A percentile compares a stretch with the other conserved stretches of the same genome.
Conservation (phyloP, 64 coral and sea anemone species). For the Stylophora pistillata region DNA sequence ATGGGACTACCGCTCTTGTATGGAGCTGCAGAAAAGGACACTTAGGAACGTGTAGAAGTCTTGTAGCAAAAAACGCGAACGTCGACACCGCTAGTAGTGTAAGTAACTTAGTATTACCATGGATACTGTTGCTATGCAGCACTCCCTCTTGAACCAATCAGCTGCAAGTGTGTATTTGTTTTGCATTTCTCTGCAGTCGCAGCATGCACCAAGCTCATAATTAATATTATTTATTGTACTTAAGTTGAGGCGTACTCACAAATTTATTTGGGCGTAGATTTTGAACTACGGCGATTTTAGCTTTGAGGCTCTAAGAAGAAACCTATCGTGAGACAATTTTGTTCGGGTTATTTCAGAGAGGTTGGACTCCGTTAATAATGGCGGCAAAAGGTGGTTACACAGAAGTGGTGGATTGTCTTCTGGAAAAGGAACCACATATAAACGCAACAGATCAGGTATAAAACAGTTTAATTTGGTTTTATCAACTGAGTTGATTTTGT, state of each 20-base stretch:
- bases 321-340: neutral
- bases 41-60: conserved; percentile 63
- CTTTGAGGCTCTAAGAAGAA: no score
- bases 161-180: neutral
- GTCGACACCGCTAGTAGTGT: conserved; percentile 87
- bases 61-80: conserved; percentile 80
- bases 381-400: conserved; percentile 89
- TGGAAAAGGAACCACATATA: conserved; percentile 75
- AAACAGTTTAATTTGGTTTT: neutral
- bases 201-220: no score
- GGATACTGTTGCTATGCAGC: neutral
- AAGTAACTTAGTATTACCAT: conserved; percentile 15
- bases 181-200: no score
- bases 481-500: no score
- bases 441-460: conserved; percentile 89
- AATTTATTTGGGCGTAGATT: no score
- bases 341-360: conserved; percentile 60
- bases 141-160: no score
- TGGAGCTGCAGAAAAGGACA: conserved; percentile 97
- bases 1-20: conserved; percentile 92
- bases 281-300: neutral
- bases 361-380: conserved; percentile 97
- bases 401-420: conserved; percentile 64
- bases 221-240: no score
- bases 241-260: no score